A percentile compares a stretch with the other conserved stretches of the same genome.
Evolutionary conservation across 2,113 vertebrate species (phyloP).

Genomic region (Hippocampus comes): DNA sequence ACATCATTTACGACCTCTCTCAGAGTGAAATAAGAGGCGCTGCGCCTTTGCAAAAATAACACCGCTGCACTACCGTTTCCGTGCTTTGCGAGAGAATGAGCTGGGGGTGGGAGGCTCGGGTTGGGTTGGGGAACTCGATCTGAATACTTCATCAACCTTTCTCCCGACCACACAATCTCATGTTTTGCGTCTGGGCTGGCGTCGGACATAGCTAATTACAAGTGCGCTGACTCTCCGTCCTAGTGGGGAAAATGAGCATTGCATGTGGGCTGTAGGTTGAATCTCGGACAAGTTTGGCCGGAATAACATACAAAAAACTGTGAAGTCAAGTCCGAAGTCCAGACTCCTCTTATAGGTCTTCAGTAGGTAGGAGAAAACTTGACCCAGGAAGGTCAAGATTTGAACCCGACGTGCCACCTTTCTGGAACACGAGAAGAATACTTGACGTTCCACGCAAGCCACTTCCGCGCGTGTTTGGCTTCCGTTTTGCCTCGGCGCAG

Average conservation of each 20-base stretch:
- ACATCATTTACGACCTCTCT: constrained; percentile 3
- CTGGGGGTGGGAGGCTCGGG: background rate
- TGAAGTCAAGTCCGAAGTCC: no score
- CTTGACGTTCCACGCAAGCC: background rate
- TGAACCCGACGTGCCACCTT: no score
- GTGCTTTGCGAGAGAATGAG: background rate
- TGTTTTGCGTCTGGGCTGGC: constrained; percentile 28
- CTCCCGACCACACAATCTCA: constrained; percentile 15
- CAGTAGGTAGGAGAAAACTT: no score
- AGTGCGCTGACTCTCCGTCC: constrained; percentile 3
- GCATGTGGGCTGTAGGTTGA: constrained; percentile 2
- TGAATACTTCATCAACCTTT: constrained; percentile 40
- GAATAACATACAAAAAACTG: no score
- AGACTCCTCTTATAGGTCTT: no score
- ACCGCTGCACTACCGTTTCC: background rate
- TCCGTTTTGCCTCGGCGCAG: background rate
- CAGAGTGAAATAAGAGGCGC: constrained; percentile 7
- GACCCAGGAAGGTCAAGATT: no score
- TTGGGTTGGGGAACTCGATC: background rate
- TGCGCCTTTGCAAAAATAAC: background rate
- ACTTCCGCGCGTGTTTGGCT: background rate
- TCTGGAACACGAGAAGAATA: constrained; percentile 3
- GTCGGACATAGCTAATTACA: background rate
- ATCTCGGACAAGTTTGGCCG: background rate
- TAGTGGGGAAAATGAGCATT: constrained; percentile 11